A percentile compares a stretch with the other conserved stretches of the same genome.
Conservation (phyloP, 1,140 invertebrate genomes). For the Lepidotrigona ventralis region DNA sequence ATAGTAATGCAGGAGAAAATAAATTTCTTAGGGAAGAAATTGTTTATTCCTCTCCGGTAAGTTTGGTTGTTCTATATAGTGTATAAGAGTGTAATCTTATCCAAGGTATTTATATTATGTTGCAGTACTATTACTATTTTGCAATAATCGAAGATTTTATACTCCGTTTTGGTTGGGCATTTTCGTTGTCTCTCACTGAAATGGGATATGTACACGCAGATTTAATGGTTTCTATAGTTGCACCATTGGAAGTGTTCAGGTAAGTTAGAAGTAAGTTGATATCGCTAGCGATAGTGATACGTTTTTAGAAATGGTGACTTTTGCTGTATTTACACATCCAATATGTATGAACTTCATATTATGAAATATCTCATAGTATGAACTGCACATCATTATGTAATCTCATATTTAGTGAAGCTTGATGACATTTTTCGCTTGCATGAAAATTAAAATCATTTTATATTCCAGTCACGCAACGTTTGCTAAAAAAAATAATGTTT, state of each 20-base stretch:
- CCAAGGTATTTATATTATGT: conserved; percentile 26
- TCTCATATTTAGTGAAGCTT: conserved; percentile 29
- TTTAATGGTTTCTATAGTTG: conserved; percentile 88
- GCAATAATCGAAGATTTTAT: conserved; percentile 90
- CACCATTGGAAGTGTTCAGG: conserved; percentile 92
- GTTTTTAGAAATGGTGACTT: not conserved
- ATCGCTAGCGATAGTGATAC: not conserved
- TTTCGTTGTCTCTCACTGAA: conserved; percentile 89
- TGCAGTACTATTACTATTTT: conserved; percentile 86
- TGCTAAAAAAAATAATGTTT: conserved; percentile 1
- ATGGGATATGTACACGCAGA: conserved; percentile 86
- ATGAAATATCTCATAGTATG: not conserved
- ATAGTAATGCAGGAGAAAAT: conserved; percentile 92
- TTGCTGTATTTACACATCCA: not conserved
- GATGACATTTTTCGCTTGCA: conserved; percentile 21
- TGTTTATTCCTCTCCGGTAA: conserved; percentile 86
- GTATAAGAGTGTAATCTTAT: not conserved
- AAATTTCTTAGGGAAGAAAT: conserved; percentile 88
- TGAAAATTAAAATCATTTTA: conserved; percentile 22
- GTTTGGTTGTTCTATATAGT: conserved; percentile 29
- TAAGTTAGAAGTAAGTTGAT: conserved; percentile 48
- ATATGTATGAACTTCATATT: not conserved
- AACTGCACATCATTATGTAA: conserved; percentile 7
- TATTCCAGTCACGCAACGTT: conserved; percentile 1
- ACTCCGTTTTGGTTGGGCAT: conserved; percentile 91